Conservation (phyloP, 2,888 invertebrate genomes). For the Apodemia duryi region DNA sequence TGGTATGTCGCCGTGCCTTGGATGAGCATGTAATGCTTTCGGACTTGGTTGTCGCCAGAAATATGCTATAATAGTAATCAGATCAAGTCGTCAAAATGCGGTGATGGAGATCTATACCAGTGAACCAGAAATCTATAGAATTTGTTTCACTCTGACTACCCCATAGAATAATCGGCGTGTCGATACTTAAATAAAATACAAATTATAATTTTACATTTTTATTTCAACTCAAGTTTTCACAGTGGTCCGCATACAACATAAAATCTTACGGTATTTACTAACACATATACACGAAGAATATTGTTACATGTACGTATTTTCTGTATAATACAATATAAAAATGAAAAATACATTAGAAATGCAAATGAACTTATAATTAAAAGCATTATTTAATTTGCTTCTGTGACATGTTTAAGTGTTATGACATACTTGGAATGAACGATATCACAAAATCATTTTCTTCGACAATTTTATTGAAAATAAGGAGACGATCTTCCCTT, state of each 20-base stretch:
- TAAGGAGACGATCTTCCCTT: too few relatives aligned
- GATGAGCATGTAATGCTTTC: too few relatives aligned
- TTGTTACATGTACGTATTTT: not conserved
- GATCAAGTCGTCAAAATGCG: too few relatives aligned
- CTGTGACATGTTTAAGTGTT: not conserved
- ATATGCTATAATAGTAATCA: too few relatives aligned
- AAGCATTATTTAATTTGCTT: not conserved
- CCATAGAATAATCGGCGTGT: too few relatives aligned
- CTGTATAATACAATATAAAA: slow-evolving; percentile 1
- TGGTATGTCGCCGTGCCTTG: too few relatives aligned
- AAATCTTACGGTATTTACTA: slow-evolving; percentile 16
- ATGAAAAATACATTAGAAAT: not conserved
- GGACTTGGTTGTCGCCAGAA: too few relatives aligned
- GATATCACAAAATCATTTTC: not conserved
- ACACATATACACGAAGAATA: slow-evolving; percentile 12
- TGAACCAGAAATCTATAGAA: too few relatives aligned
- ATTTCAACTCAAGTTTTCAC: slow-evolving; percentile 11
- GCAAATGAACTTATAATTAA: not conserved
- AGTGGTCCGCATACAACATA: slow-evolving; percentile 57
- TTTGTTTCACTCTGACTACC: too few relatives aligned
- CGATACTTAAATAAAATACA: too few relatives aligned
- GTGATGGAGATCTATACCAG: too few relatives aligned
- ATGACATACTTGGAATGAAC: not conserved
- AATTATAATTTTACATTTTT: not conserved
- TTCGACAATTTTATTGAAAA: too few relatives aligned